phyloP scores from a whole-genome alignment of 1,140 invertebrate species.

The Whitmania pigra region DNA sequence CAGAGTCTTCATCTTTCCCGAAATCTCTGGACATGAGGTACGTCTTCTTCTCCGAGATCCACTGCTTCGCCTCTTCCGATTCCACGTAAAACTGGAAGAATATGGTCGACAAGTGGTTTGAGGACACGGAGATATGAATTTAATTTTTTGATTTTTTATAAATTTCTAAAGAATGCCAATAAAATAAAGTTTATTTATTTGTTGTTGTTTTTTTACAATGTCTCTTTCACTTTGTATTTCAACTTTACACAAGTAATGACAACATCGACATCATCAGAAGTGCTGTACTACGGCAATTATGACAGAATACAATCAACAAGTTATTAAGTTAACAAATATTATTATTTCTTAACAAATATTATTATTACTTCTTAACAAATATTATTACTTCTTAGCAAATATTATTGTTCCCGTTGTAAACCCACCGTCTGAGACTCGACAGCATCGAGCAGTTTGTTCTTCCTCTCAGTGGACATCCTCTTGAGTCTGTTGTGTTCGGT shows the following conservation, averaged over 20 bases:
- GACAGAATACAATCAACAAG: too few relatives aligned
- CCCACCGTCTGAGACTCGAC: constrained; percentile 65
- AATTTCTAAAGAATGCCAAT: too few relatives aligned
- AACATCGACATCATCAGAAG: background rate
- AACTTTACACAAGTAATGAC: background rate
- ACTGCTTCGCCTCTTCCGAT: constrained; percentile 89
- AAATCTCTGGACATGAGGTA: constrained; percentile 80
- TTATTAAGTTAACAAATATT: too few relatives aligned
- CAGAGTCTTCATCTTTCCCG: constrained; percentile 96
- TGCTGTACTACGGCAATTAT: too few relatives aligned
- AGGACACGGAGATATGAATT: background rate
- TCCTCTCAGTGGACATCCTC: constrained; percentile 56
- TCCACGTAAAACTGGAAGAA: constrained; percentile 82
- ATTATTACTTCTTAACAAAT: too few relatives aligned
- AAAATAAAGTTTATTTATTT: too few relatives aligned
- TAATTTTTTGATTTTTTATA: too few relatives aligned
- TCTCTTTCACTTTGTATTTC: too few relatives aligned
- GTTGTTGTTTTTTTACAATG: too few relatives aligned
- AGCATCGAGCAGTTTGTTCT: constrained; percentile 89
- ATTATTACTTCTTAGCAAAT: too few relatives aligned
- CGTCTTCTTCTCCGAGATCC: constrained; percentile 98
- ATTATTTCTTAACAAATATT: too few relatives aligned
- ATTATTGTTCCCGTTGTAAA: background rate
- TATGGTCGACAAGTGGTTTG: background rate
- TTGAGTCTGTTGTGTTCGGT: constrained; percentile 70